These are phyloP conservation scores for Pterois miles DNA, from an alignment of 2,797 vertebrate species.

Conservation along the genomic window DNA sequence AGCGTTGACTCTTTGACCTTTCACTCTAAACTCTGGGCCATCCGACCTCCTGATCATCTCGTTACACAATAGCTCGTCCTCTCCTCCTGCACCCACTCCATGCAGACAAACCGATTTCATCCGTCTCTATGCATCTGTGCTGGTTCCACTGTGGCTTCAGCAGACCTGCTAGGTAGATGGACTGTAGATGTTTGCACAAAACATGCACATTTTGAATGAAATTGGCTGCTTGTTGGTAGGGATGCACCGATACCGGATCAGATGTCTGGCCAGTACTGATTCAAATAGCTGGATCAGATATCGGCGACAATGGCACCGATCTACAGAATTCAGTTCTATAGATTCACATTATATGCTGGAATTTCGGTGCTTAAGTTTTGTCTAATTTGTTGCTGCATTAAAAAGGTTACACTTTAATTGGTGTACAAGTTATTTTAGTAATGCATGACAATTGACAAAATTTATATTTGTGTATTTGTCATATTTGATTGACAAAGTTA, in stretches of 20 bases:
- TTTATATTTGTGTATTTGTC: no score
- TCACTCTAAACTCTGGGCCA: constrained; percentile 40
- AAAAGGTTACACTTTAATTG: no score
- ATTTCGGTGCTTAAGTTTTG: no score
- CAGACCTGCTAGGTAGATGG: neutral
- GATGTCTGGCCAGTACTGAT: no score
- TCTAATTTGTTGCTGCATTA: no score
- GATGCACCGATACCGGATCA: no score
- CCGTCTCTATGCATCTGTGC: constrained; percentile 14
- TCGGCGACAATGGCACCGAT: no score
- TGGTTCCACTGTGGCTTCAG: constrained; percentile 6
- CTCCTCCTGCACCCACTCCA: constrained; percentile 13
- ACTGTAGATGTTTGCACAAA: neutral
- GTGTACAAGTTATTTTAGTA: neutral
- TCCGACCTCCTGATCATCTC: constrained; percentile 53
- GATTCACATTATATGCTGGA: no score
- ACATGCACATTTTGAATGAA: neutral
- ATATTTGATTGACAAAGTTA: no score
- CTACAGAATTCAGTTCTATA: no score
- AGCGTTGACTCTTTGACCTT: constrained; percentile 38
- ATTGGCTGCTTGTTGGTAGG: neutral
- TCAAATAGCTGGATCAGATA: no score
- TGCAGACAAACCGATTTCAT: constrained; percentile 39
- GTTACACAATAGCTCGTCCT: constrained; percentile 32
- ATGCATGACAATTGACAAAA: no score